Percentiles rank a stretch among this genome's conserved stretches.
phyloP scores from a whole-genome alignment of 1,140 invertebrate genomes.

The Drosophila ananassae region DNA sequence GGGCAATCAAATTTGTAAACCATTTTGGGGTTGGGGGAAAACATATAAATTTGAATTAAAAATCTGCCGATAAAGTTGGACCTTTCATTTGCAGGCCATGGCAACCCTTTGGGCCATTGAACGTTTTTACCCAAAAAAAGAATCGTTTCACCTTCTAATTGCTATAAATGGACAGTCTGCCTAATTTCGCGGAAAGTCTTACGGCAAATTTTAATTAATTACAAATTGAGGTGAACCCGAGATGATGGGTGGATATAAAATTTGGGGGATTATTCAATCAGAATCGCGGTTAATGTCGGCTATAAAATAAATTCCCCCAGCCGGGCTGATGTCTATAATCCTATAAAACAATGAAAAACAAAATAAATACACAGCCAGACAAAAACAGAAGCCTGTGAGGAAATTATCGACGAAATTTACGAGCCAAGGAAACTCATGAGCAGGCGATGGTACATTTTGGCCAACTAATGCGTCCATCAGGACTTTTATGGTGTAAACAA shows the following conservation, averaged over 20 bases:
- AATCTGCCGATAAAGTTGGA: conserved; percentile 49
- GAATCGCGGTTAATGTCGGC: conserved; percentile 4
- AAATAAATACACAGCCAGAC: conserved; percentile 37
- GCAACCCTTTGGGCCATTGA: conserved; percentile 33
- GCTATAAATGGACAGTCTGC: conserved; percentile 43
- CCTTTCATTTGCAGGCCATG: conserved; percentile 26
- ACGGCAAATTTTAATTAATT: conserved; percentile 62
- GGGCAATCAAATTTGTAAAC: conserved; percentile 30
- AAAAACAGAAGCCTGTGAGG: conserved; percentile 19
- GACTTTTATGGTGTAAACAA: conserved; percentile 69
- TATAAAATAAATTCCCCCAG: conserved; percentile 7
- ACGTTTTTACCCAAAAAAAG: conserved; percentile 7
- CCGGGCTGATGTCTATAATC: conserved; percentile 13
- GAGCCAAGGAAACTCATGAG: conserved; percentile 14
- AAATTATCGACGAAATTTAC: conserved; percentile 50
- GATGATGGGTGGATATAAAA: neutral
- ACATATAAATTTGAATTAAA: conserved; percentile 58
- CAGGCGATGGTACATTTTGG: conserved; percentile 29
- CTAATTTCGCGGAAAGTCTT: conserved; percentile 31
- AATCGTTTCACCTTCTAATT: conserved; percentile 23
- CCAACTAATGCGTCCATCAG: conserved; percentile 34
- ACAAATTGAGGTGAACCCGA: conserved; percentile 32
- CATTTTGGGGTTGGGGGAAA: conserved; percentile 20
- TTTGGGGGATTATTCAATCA: neutral
- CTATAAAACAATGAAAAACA: conserved; percentile 36